Evolutionary conservation across 2,888 invertebrate species (phyloP), one percentile per base, ranked within the genome.

Genomic region (Tineola bisselliella): DNA sequence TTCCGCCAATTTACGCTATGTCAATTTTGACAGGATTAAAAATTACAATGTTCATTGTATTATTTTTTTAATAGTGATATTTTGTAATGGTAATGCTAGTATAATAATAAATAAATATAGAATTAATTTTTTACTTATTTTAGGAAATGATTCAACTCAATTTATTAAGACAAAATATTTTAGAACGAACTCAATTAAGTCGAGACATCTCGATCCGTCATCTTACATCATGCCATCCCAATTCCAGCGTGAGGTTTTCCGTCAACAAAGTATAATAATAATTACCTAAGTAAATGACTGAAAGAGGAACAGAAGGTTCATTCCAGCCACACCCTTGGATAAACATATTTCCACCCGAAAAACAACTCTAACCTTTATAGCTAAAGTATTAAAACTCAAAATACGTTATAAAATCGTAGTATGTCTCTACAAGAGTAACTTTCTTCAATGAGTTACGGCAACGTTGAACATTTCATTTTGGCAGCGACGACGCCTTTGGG

Each of bases 401-500:
- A 12, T 38, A n/a, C 11, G 3, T n/a, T 38, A 10, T 38, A 10
- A 38, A 38, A 6, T 38, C 10, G 3, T n/a, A 10, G 10, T 38
- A 10, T 10, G 38, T 12, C 10, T 38, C 11, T 11, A 15, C 4
- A 48, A 48, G 15, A 48, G 38, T 38, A 56, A 18, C 25, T 56
- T 56, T 56, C 56, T 56, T 56, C 56, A 58, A 33, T 58, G 33
- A 58, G 58, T 31, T 58, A 58, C 61, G 44, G 19, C 44, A 56
- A 13, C 38, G 25, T 58, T 64, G 69, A 75, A 71, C 76, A 72
- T 77, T 81, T 75, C 79, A 75, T 75, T 77, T 76, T 71, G 74
- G 70, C 72, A 69, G 73, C 75, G 77, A 84, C 79, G 77, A 72
- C 75, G 70, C 84, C 70, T 82, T 38, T 61, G 84, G 84, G 84